A percentile compares a stretch with the other conserved stretches of the same genome.
Conservation (phyloP, 2,113 vertebrate genomes). For the Eudyptes chrysolophus region DNA sequence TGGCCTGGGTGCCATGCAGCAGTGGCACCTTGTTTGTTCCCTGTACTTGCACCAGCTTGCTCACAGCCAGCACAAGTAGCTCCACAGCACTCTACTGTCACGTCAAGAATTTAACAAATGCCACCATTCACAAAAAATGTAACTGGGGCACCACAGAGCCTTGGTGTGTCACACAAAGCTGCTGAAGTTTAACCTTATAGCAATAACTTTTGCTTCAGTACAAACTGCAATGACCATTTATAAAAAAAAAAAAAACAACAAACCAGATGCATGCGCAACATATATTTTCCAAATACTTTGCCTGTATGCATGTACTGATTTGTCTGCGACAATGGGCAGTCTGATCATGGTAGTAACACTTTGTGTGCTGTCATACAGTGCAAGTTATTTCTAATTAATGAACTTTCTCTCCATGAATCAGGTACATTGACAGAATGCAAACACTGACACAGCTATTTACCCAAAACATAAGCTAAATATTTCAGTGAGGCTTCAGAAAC, state of each 20-base stretch:
- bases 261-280: neutral
- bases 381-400: neutral
- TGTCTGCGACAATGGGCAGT: neutral
- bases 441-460: neutral
- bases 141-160: neutral
- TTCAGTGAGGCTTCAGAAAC: neutral
- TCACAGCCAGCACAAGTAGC: neutral
- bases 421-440: neutral
- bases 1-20: neutral
- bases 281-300: neutral
- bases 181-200: neutral
- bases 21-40: neutral
- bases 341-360: neutral
- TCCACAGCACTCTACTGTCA: neutral
- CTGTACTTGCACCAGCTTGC: neutral
- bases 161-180: neutral
- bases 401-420: neutral
- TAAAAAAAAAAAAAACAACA: neutral
- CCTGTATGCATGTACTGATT: neutral
- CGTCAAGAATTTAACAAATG: rapidly evolving
- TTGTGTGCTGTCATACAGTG: neutral
- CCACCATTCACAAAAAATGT: neutral
- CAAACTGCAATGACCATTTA: neutral
- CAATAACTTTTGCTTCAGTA: neutral
- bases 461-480: neutral